A percentile compares a stretch with the other conserved stretches of the same genome.
Evolutionary conservation across 2,113 vertebrate genomes (phyloP).

Genomic region (Capreolus pygargus): DNA sequence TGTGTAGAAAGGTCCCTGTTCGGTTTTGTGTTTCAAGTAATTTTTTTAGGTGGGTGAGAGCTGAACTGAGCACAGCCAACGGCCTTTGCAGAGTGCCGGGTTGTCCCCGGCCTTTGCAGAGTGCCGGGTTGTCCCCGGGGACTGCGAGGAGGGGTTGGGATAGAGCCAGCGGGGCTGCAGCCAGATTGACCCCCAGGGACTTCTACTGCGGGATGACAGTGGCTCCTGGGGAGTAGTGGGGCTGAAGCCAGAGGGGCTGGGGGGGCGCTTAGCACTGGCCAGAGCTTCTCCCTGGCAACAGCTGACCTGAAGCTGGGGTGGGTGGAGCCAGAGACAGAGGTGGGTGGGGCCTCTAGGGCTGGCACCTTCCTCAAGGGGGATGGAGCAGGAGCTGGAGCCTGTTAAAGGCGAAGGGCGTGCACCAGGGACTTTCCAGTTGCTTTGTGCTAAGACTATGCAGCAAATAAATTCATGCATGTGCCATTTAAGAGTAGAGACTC

Average conservation of each 20-base stretch:
- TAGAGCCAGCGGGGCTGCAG: not conserved
- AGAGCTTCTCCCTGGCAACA: not conserved
- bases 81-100: not conserved
- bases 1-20: not conserved
- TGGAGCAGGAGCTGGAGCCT: not conserved
- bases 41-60: not conserved
- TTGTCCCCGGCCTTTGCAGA: not conserved
- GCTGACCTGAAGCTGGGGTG: not conserved
- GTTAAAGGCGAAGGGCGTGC: not conserved
- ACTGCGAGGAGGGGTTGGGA: rapidly evolving
- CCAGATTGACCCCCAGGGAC: not conserved
- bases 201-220: not conserved
- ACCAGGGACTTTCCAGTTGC: not conserved
- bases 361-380: not conserved
- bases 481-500: not conserved
- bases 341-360: not conserved
- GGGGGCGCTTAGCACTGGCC: not conserved
- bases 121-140: not conserved
- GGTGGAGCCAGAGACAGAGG: not conserved
- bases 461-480: not conserved
- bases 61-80: not conserved
- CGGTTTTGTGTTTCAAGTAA: not conserved
- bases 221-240: not conserved
- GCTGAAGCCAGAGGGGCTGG: not conserved
- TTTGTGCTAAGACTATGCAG: not conserved